Evolutionary conservation across 2,113 vertebrate species (phyloP), one percentile per base, ranked within the genome.

Genomic region (Tupaia chinensis): DNA sequence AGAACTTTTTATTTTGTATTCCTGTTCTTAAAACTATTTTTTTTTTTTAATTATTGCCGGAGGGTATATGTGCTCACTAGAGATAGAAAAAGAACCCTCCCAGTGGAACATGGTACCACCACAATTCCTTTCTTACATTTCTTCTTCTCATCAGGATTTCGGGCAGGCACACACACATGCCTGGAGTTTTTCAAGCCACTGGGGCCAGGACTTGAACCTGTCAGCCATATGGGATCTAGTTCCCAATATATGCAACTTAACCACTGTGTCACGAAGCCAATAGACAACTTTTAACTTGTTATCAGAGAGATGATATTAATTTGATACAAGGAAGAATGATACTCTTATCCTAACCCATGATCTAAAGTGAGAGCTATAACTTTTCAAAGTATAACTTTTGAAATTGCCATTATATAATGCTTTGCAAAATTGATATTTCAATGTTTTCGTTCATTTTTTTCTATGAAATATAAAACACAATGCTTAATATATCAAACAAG

Each of bases 401-500:
- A 89, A 95, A 87, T 56, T 73, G 53, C 32, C 61, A 87, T 89
- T 90, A 60, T 27, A 70, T 1, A 32, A 76, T 27, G 29, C 4
- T 87, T 61, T 93, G 96, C 87, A 44, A 89, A 91, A 93, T 92
- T 70, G 93, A 93, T 74, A 65, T 92, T 65, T 82, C 4, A 78
- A 65, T 73, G 61, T 86, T 72, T 84, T 68, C 76, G 34, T 74
- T 12, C 27, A 82, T 70, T 81, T 78, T 78, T 92, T 91, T 79
- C 13, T 79, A 65, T 91, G 79, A 78, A 58, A 68, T 87, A 78
- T 20, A 70, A 80, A 92, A 87, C 87, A 53, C 1, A 65, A 56
- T 90, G 10, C 14, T 73, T 90, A 97, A 86, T 94, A 93, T 94
- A 91, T 91, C 29, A 81, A 95, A 68, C 13, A 95, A n/a, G 9